Evolutionary conservation across 2,797 vertebrate genomes (phyloP).

Genomic region (Pantherophis alleghaniensis): DNA sequence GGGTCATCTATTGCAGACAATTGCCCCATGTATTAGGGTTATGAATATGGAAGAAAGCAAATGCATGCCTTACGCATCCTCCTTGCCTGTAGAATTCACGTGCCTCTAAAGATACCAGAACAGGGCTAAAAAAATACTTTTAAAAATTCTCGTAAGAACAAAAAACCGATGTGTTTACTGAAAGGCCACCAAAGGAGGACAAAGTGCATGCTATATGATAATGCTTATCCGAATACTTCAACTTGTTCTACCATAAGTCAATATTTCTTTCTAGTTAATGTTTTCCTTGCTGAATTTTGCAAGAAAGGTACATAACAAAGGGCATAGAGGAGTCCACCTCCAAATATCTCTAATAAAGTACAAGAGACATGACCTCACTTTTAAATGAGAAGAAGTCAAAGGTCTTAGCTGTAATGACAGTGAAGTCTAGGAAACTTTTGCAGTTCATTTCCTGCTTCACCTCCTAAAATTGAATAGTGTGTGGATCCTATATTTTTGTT

Average conservation of each 20-base stretch:
- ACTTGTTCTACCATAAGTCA: constrained; percentile 44
- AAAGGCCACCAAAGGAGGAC: constrained; percentile 40
- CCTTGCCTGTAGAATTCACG: not conserved
- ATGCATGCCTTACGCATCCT: not conserved
- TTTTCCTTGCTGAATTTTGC: constrained; percentile 49
- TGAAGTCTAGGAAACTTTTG: not conserved
- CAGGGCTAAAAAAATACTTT: not conserved
- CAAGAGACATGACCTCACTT: not conserved
- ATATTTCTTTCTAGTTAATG: constrained; percentile 59
- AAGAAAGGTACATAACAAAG: constrained; percentile 35
- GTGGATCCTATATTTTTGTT: not conserved
- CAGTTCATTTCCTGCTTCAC: not conserved
- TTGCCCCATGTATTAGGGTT: not conserved
- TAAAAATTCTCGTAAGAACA: not conserved
- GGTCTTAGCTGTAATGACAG: not conserved
- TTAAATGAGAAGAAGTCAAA: constrained; percentile 16
- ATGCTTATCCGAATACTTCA: constrained; percentile 57
- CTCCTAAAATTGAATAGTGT: not conserved
- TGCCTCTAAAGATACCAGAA: not conserved
- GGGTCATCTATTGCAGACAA: not conserved
- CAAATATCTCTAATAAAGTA: not conserved
- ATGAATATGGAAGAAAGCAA: not conserved
- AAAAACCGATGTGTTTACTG: constrained; percentile 44
- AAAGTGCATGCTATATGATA: constrained; percentile 53
- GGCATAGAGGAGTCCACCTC: constrained; percentile 30